Percentiles rank a stretch among this genome's conserved stretches.
Conservation (phyloP, 1,140 invertebrate species). For the Drosophila arawakana region DNA sequence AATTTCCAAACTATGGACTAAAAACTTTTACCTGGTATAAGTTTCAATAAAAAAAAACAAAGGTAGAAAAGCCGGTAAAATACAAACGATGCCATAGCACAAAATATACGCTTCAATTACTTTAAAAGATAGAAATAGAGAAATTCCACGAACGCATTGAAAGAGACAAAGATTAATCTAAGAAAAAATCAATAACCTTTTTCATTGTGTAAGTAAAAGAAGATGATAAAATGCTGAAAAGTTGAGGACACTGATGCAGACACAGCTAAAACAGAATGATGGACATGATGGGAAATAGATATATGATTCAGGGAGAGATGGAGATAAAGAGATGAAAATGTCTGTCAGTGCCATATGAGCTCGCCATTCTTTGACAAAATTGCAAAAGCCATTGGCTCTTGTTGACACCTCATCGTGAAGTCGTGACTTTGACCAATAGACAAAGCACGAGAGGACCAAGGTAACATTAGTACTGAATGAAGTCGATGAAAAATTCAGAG, state of each 20-base stretch:
- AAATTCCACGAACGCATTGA: conserved; percentile 55
- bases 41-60: no score
- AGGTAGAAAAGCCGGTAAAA: not conserved
- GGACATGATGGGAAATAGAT: conserved; percentile 16
- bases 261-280: conserved; percentile 15
- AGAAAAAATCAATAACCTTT: no score
- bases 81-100: conserved; percentile 9
- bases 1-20: no score
- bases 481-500: not conserved
- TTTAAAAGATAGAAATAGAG: conserved; percentile 47
- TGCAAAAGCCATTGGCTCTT: conserved; percentile 44
- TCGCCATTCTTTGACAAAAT: conserved; percentile 68
- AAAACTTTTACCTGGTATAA: no score
- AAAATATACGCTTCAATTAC: conserved; percentile 78
- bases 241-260: conserved; percentile 46
- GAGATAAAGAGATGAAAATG: not conserved
- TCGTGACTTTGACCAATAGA: conserved; percentile 53
- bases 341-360: conserved; percentile 68
- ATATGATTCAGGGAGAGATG: conserved; percentile 7
- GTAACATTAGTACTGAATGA: conserved; percentile 1
- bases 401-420: conserved; percentile 20
- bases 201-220: conserved; percentile 34
- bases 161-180: no score
- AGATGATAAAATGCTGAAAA: conserved; percentile 72
- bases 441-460: conserved; percentile 21